Evolutionary conservation across 92 coral and sea anemone genomes (phyloP).

Genomic region (Phenganax marumi): DNA sequence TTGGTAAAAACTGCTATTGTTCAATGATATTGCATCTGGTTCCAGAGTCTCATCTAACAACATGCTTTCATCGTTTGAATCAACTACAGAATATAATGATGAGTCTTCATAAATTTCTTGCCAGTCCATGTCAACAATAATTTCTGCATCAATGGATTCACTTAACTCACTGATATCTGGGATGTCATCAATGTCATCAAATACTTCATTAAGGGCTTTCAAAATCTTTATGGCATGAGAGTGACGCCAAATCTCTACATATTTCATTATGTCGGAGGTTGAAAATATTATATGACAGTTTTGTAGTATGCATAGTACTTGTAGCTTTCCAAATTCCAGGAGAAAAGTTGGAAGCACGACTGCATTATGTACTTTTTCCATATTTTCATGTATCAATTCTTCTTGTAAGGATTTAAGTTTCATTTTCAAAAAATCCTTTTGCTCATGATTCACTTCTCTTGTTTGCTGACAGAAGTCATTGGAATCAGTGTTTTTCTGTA

Average conservation of each 20-base stretch:
- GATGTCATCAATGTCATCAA: slow-evolving; percentile 1
- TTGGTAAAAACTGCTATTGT: neutral
- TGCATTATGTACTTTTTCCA: neutral
- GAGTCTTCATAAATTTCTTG: neutral
- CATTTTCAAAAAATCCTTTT: neutral
- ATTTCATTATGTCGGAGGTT: neutral
- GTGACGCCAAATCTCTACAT: slow-evolving; percentile 7
- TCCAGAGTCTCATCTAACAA: neutral
- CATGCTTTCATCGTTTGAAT: neutral
- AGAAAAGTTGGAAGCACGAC: neutral
- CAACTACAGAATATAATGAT: neutral
- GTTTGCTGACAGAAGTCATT: neutral
- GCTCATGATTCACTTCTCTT: neutral
- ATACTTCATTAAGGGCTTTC: neutral
- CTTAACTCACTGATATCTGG: neutral
- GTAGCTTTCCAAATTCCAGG: neutral
- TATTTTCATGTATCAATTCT: neutral
- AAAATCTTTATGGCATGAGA: neutral
- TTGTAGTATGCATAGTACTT: neutral
- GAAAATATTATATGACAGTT: neutral
- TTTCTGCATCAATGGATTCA: neutral
- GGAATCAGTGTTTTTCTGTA: neutral
- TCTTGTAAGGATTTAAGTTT: neutral
- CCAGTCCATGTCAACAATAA: neutral
- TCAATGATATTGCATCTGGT: neutral